Base-by-base conservation (phyloP, 92 coral and sea anemone species). In the Zoanthus gigantus region DNA sequence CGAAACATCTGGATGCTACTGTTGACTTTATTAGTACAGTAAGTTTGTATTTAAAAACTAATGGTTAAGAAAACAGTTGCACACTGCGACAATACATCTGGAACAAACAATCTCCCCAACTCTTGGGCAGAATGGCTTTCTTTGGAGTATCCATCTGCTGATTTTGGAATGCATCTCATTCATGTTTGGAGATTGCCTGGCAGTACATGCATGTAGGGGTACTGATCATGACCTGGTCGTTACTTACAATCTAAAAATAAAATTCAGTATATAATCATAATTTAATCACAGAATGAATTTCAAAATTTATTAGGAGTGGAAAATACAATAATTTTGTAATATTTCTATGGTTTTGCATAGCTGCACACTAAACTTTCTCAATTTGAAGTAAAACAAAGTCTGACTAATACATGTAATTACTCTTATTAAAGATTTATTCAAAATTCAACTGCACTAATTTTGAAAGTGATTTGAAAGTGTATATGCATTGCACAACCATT, bases 91-190 rank as follows among this genome's bases (percentile, higher is more conserved):
- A 23, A 23, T 23, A 37, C 17, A 7, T 60, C 61, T 72, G 72
- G 12, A 82, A 65, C 42, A 82, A 48, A 44, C 67, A 75, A 45
- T 48, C 74, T 23, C 75, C 87, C 69, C 80, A 50, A 10, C 30
- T 88, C 76, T 88, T 71, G 5, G 80, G 50, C 31, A 71, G 65
- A 8, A 32, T 29, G 0, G 73, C 50, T 67, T 89, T 89, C 78
- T 83, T 88, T 17, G 92, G 92, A 50, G 92, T 83, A 29, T 89
- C 88, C 16, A 89, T 47, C 9, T 89, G 88, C 29, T 32, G 8
- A 15, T 77, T 89, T 76, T 52, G 32, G 28, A 77, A 74, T 17
- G 83, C 15, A 58, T 89, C 75, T 89, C 92, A 53, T 89, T 89
- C 58, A 83, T 76, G 46, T 83, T 89, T 8, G 92, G 92, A 30